Percentiles rank a stretch among this genome's conserved stretches.
Conservation (phyloP, 2,113 vertebrate species). For the Tetrao urogallus region DNA sequence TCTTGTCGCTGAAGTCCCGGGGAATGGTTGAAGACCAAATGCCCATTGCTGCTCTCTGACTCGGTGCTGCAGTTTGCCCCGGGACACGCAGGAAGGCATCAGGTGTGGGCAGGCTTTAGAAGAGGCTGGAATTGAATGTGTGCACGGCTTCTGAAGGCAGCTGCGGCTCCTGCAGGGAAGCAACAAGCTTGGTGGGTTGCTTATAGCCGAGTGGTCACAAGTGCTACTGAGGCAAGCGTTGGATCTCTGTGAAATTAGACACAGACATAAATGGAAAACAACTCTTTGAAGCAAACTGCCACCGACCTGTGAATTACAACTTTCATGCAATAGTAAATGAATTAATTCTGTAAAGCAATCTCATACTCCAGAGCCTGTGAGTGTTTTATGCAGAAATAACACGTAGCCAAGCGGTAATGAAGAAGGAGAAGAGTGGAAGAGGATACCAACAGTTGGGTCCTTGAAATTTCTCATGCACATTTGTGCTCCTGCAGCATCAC, state of each 20-base stretch:
- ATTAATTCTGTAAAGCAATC: neutral
- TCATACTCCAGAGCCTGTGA: fast-evolving
- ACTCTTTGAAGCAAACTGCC: neutral
- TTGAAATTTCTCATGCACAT: fast-evolving
- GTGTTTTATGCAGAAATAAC: fast-evolving
- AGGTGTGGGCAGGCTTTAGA: neutral
- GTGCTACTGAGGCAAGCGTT: neutral
- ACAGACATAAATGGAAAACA: neutral
- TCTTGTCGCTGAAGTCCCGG: neutral
- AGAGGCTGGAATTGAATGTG: neutral
- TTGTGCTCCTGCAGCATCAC: neutral
- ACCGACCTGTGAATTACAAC: fast-evolving
- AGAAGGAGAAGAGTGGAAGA: neutral
- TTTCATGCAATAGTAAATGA: neutral
- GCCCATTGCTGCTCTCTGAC: neutral
- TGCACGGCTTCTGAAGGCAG: neutral
- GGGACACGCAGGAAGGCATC: neutral
- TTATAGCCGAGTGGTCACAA: neutral
- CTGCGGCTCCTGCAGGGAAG: neutral
- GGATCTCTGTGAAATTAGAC: neutral
- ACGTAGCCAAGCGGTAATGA: fast-evolving
- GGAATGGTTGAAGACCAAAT: neutral
- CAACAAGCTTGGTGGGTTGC: neutral
- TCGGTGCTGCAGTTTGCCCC: neutral
- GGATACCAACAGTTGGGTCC: neutral